Conservation (phyloP, 2,888 invertebrate species). For the Cerastoderma edule region DNA sequence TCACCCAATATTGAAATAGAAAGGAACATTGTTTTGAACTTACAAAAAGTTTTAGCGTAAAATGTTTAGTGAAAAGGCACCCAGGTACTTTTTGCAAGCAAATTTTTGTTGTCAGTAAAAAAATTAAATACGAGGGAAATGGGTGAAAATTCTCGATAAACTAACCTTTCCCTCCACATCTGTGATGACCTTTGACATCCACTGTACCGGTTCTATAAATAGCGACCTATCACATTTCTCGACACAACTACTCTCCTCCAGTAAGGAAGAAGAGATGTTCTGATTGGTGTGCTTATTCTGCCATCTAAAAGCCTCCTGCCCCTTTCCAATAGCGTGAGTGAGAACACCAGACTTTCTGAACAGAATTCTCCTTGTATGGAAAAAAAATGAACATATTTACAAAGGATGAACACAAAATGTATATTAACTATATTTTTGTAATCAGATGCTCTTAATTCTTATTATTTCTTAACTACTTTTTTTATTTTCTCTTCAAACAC, state of each 20-base stretch:
- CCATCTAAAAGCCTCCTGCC: conserved; percentile 81
- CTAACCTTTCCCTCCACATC: conserved; percentile 90
- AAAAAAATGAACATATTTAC: no score
- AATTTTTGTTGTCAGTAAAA: no score
- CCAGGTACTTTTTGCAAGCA: no score
- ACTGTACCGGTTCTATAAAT: conserved; percentile 94
- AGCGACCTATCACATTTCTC: conserved; percentile 89
- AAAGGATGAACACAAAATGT: conserved; percentile 15
- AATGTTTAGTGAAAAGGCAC: no score
- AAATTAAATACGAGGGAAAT: no score
- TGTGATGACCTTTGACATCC: conserved; percentile 92
- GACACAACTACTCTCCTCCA: conserved; percentile 12
- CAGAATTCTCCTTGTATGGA: neutral
- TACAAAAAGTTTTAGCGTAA: no score
- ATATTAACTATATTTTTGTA: no score
- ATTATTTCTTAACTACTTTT: no score
- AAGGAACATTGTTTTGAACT: no score
- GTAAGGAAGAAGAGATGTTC: conserved; percentile 31
- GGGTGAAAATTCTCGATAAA: neutral
- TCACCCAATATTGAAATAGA: no score
- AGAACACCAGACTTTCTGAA: conserved; percentile 92
- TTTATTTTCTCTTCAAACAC: no score
- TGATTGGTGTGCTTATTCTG: conserved; percentile 64
- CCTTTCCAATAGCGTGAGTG: conserved; percentile 87
- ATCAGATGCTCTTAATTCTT: no score